phyloP scores from a whole-genome alignment of 1,140 invertebrate species.

The Melanaphis sacchari region DNA sequence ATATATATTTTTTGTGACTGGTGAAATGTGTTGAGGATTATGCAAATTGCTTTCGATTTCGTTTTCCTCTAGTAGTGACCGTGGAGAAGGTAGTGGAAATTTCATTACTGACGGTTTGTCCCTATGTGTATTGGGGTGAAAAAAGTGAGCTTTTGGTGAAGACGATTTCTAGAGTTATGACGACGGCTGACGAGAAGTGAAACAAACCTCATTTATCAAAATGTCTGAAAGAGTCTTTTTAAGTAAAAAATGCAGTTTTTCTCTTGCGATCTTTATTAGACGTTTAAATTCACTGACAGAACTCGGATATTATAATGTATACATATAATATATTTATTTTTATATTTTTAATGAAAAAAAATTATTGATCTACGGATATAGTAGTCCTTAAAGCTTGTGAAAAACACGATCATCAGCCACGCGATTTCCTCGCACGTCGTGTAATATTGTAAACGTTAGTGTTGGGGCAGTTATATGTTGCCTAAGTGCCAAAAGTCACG shows the following conservation, averaged over 20 bases:
- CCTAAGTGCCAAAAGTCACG: constrained; percentile 51
- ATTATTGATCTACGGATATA: constrained; percentile 49
- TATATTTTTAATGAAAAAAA: constrained; percentile 43
- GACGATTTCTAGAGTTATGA: constrained; percentile 52
- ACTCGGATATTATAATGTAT: constrained; percentile 7
- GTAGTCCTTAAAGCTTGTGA: background rate
- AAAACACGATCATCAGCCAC: constrained; percentile 46
- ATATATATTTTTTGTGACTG: constrained; percentile 26
- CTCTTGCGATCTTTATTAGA: constrained; percentile 42
- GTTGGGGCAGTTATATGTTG: background rate
- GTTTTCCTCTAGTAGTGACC: background rate
- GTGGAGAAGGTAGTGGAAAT: background rate
- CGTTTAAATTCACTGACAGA: constrained; percentile 37
- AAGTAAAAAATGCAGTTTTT: constrained; percentile 6
- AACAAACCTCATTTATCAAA: constrained; percentile 57
- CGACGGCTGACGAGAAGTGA: constrained; percentile 52
- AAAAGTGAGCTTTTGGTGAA: constrained; percentile 32
- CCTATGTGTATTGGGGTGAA: background rate
- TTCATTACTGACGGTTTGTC: constrained; percentile 41
- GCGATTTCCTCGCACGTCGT: constrained; percentile 33
- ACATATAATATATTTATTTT: background rate
- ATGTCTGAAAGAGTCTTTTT: constrained; percentile 51
- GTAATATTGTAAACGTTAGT: constrained; percentile 3
- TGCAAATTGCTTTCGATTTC: constrained; percentile 48
- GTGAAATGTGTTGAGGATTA: constrained; percentile 55